Base-by-base conservation (phyloP, 2,888 invertebrate genomes). In the Trachelus troglodyta region DNA sequence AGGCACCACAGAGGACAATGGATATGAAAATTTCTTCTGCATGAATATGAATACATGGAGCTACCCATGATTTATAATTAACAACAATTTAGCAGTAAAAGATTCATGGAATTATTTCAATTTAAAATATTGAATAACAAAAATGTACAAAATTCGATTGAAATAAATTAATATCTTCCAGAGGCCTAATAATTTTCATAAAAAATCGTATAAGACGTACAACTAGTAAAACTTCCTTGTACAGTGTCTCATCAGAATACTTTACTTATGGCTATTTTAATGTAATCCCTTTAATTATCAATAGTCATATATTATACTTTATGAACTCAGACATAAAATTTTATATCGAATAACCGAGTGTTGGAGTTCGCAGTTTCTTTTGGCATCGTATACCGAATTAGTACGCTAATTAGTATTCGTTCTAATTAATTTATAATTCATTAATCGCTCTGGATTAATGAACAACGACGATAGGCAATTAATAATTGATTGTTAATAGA, bases 321-420 rank as follows among this genome's bases (percentile, higher is more conserved):
- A 82, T 79, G 81, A 81, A 77, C 76, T 83, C 80, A 79, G 80
- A 85, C 84, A 86, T 79, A 81, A 79, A 85, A 82, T 79, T 74
- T 75, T 81, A 77, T 40, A 82, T 76, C 71, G 77, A 76, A 73
- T 75, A 78, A 79, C 75, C 69, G 74, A 82, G 40, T 79, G 79
- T 74, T 69, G 78, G 82, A 83, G 76, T 83, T 81, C 78, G 81
- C 77, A 76, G 76, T 80, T 81, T 85, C 81, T 23, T 56, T 3
- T 78, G 75, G 35, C 73, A 73, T 30, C 68, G 34, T 69, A 31
- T 71, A 76, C n/a, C 74, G 37, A 69, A 73, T 31, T 35, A 35
- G 4, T 30, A 74, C 31, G 35, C 31, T 35, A n/a, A 75, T 33
- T 11, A 75, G 23, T 40, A 33, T 68, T 73, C 35, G 40, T 4